These are phyloP conservation scores for Drosophila saltans DNA, from an alignment of 1,140 invertebrate genomes.

Conservation along the genomic window DNA sequence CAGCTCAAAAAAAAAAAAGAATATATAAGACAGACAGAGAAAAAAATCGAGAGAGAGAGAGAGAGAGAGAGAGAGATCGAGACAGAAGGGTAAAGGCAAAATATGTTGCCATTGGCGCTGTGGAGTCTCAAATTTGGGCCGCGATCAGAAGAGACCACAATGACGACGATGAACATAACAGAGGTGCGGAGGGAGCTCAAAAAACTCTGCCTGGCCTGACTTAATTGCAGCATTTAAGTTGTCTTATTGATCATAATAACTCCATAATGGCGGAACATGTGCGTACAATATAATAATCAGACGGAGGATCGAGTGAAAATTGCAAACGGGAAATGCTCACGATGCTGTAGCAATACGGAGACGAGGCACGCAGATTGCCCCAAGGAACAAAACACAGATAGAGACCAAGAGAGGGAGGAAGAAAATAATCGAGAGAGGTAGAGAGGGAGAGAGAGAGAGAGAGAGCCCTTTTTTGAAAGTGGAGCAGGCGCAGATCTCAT, in stretches of 20 bases:
- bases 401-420: not conserved
- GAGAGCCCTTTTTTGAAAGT: constrained; percentile 45
- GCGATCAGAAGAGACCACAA: constrained; percentile 37
- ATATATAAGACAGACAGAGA: constrained; percentile 34
- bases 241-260: constrained; percentile 84
- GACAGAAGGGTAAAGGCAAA: constrained; percentile 20
- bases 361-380: constrained; percentile 12
- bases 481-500: constrained; percentile 41
- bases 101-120: constrained; percentile 63
- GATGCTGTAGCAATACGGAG: not conserved
- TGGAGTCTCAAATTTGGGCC: constrained; percentile 69
- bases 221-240: constrained; percentile 83
- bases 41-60: constrained; percentile 26
- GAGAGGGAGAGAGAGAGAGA: not conserved
- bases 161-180: constrained; percentile 19
- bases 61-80: constrained; percentile 17
- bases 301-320: constrained; percentile 72
- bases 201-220: constrained; percentile 50
- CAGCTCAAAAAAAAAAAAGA: constrained; percentile 30
- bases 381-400: constrained; percentile 13
- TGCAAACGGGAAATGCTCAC: constrained; percentile 69
- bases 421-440: not conserved
- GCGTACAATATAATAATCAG: constrained; percentile 82
- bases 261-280: constrained; percentile 83
- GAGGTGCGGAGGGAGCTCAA: constrained; percentile 20